Base-by-base conservation (phyloP, 2,113 vertebrate species). In the Agapornis roseicollis region DNA sequence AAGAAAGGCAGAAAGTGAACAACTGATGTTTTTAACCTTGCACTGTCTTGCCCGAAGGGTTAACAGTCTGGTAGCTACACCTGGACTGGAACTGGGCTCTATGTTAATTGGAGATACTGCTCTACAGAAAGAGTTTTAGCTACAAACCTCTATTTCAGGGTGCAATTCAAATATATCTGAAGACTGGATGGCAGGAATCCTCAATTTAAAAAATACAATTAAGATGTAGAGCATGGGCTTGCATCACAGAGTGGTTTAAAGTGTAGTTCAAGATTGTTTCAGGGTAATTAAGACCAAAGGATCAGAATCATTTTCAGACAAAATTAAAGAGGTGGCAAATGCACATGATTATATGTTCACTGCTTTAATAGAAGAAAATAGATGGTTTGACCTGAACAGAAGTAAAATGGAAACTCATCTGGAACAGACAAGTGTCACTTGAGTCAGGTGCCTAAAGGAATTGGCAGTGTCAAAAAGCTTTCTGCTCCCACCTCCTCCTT, bases 231-330 rank as follows among this genome's bases (percentile, higher is more conserved):
- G 33, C 52, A 77, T 60, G 52, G 87, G 47, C 86, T 91, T 93
- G 85, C 78, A 89, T 88, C 61, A 55, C n/a, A 64, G 33, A 53
- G 28, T 41, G 73, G 92, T 94, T 96, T 61, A 56, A 78, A 94
- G 94, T 91, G 81, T 70, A 87, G 85, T 84, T 94, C 82, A 93
- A 66, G 70, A 78, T 87, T 85, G 74, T 92, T 72, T 95, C 49
- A 52, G 24, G 84, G 52, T 81, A 96, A 81, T 95, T 96, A 94
- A 94, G 90, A 86, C 87, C 72, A 65, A 85, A 85, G 58, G 78
- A 46, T 93, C 93, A 85, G 66, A 74, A 76, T 79, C 37, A 28
- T 31, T 85, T 53, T 88, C 63, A 94, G 66, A 63, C 64, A 90
- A 78, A 89, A 93, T 52, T 80, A 70, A 93, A 96, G 71, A 80